Percentiles rank a stretch among this genome's conserved stretches.
These are phyloP conservation scores for Plutella xylostella DNA, from an alignment of 2,888 invertebrate genomes.

Conservation along the genomic window DNA sequence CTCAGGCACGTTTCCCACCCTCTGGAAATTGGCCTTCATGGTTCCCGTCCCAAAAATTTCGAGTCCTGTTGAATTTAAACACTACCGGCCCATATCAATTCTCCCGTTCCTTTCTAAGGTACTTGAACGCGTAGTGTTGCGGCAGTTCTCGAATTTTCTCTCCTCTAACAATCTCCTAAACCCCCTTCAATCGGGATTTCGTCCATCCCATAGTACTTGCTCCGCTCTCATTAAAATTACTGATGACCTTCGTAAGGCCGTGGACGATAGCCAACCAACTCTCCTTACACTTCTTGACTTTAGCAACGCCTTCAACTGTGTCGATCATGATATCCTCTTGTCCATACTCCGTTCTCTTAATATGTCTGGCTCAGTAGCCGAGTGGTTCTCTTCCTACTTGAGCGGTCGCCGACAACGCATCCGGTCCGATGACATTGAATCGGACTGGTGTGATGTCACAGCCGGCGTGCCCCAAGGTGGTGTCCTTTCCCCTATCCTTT, in stretches of 20 bases:
- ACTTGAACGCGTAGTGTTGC: constrained; percentile 9
- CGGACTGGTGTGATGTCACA: constrained; percentile 3
- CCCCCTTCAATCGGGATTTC: constrained; percentile 11
- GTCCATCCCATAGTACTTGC: constrained; percentile 9
- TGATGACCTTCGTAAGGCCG: constrained; percentile 6
- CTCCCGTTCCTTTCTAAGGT: constrained; percentile 14
- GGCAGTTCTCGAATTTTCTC: constrained; percentile 1
- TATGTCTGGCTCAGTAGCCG: background rate
- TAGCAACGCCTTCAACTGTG: constrained; percentile 2
- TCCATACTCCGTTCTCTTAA: background rate
- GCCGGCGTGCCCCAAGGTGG: constrained; percentile 7
- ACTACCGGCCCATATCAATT: constrained; percentile 15
- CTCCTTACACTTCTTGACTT: background rate
- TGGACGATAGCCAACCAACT: background rate
- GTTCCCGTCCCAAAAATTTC: constrained; percentile 13
- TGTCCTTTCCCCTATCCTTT: constrained; percentile 7
- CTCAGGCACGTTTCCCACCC: constrained; percentile 8
- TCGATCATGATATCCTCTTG: background rate
- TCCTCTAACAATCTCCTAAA: constrained; percentile 1
- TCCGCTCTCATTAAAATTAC: constrained; percentile 8
- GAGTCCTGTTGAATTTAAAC: constrained; percentile 7
- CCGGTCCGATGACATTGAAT: background rate
- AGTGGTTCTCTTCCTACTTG: constrained; percentile 5
- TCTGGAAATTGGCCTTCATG: constrained; percentile 11
- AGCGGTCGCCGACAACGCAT: constrained; percentile 4